Evolutionary conservation across 2,113 vertebrate species (phyloP).

Genomic region (Eira barbara): DNA sequence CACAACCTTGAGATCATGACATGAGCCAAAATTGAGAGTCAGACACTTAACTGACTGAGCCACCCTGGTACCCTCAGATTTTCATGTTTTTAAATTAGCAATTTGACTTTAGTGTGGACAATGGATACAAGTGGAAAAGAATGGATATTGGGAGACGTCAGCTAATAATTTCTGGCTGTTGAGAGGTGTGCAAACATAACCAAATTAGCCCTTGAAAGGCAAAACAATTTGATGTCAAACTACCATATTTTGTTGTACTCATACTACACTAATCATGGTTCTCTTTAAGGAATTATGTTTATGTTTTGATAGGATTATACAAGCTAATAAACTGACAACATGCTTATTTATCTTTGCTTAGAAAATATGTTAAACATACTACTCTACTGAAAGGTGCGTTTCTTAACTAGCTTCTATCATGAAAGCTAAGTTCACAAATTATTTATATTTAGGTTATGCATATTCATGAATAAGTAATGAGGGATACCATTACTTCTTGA

Average conservation of each 20-base stretch:
- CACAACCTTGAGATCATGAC: background rate
- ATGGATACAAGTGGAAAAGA: background rate
- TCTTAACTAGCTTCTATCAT: background rate
- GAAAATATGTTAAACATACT: background rate
- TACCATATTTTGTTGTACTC: background rate
- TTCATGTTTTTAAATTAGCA: background rate
- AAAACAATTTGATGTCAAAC: background rate
- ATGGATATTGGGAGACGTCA: background rate
- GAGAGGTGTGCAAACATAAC: background rate
- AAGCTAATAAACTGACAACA: background rate
- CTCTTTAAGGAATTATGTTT: background rate
- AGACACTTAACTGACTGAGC: background rate
- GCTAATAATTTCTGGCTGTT: background rate
- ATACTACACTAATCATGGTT: background rate
- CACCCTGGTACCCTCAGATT: background rate
- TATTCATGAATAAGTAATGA: conserved; percentile 12
- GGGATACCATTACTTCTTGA: background rate
- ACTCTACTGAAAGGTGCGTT: background rate
- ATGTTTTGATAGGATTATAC: background rate
- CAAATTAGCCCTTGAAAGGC: background rate
- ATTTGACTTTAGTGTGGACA: background rate
- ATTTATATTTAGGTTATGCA: background rate
- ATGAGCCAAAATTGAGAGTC: background rate
- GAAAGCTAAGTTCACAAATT: background rate
- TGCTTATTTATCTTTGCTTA: background rate